Evolutionary conservation across 2,797 vertebrate genomes (phyloP).

Genomic region (Lycodopsis pacificus): DNA sequence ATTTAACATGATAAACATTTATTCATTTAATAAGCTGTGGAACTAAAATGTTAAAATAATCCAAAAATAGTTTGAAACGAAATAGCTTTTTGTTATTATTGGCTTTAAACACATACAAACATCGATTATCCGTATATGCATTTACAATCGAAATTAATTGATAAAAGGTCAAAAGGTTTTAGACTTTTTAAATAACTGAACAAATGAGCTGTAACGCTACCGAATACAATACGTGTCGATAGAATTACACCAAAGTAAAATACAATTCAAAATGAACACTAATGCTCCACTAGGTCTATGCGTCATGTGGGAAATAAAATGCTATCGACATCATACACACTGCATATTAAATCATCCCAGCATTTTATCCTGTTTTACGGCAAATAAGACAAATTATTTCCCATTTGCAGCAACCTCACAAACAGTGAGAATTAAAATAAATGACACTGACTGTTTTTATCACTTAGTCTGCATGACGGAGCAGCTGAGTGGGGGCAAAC

Average conservation of each 20-base stretch:
- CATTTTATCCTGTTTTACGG: background rate
- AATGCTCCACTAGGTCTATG: background rate
- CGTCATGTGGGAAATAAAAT: background rate
- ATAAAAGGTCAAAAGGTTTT: background rate
- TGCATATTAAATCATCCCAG: background rate
- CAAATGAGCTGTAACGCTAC: constrained; percentile 3
- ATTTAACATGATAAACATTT: background rate
- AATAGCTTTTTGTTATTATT: background rate
- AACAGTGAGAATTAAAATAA: background rate
- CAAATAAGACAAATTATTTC: background rate
- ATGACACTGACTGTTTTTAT: background rate
- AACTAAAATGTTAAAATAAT: background rate
- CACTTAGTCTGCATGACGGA: background rate
- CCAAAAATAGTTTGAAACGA: background rate
- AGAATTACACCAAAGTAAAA: constrained; percentile 2
- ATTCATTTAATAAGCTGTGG: background rate
- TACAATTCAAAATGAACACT: background rate
- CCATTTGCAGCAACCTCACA: background rate
- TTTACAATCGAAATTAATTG: background rate
- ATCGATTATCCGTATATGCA: background rate
- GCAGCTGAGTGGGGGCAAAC: background rate
- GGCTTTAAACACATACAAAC: background rate
- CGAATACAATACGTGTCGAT: background rate
- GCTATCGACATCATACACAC: no score
- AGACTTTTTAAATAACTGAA: background rate